phyloP scores from a whole-genome alignment of 1,140 invertebrate species.

The Drosophila sechellia region DNA sequence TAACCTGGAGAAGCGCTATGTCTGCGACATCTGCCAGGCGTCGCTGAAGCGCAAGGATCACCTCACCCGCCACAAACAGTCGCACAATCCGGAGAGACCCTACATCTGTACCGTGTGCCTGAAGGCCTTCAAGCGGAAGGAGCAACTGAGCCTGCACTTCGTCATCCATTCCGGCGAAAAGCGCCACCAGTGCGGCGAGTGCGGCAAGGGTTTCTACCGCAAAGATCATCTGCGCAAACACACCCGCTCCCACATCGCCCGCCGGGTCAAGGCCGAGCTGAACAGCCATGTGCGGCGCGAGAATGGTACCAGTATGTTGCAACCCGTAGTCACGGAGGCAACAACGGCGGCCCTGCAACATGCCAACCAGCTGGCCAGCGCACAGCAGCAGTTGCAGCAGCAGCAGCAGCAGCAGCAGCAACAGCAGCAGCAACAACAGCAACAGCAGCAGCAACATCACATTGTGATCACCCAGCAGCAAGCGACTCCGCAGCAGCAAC shows the following conservation, averaged over 20 bases:
- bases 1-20: constrained; percentile 91
- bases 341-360: constrained; percentile 69
- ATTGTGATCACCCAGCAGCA: constrained; percentile 72
- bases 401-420: constrained; percentile 65
- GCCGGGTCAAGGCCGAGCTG: constrained; percentile 92
- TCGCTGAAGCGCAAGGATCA: constrained; percentile 93
- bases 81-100: constrained; percentile 91
- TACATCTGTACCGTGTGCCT: constrained; percentile 93
- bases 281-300: constrained; percentile 85
- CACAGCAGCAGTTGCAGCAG: constrained; percentile 63
- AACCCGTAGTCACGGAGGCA: constrained; percentile 75
- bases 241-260: constrained; percentile 92
- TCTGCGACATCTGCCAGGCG: constrained; percentile 94
- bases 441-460: constrained; percentile 69
- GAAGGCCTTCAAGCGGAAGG: constrained; percentile 94
- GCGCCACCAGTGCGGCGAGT: constrained; percentile 92
- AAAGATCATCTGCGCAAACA: constrained; percentile 92
- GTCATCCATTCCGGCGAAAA: constrained; percentile 95
- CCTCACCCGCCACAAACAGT: constrained; percentile 92
- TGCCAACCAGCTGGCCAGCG: constrained; percentile 64
- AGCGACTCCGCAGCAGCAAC: constrained; percentile 45
- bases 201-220: constrained; percentile 92
- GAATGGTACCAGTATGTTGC: constrained; percentile 78
- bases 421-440: constrained; percentile 64
- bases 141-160: constrained; percentile 93